phyloP scores from a whole-genome alignment of 1,140 invertebrate genomes.

The Ceratina calcarata region DNA sequence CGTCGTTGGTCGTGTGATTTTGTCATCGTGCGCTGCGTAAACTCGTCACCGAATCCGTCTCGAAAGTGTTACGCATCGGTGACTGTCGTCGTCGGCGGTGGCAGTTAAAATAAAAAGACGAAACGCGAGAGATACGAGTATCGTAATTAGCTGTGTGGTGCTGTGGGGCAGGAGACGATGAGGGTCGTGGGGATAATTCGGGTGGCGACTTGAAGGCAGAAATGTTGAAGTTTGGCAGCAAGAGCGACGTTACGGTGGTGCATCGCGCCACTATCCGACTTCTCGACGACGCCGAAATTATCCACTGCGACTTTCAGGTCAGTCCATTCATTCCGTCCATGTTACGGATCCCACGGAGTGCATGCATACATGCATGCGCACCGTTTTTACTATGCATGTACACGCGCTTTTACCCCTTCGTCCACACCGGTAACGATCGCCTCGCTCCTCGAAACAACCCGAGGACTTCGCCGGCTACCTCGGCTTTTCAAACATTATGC shows the following conservation, averaged over 20 bases:
- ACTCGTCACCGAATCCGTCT: slow-evolving; percentile 26
- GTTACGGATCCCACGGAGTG: too few relatives aligned
- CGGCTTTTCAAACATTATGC: neutral
- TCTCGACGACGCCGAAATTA: slow-evolving; percentile 95
- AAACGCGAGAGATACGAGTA: too few relatives aligned
- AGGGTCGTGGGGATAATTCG: slow-evolving; percentile 68
- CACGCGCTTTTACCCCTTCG: slow-evolving; percentile 41
- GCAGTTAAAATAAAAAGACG: neutral
- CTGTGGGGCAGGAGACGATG: slow-evolving; percentile 72
- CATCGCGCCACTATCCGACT: slow-evolving; percentile 96
- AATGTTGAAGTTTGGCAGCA: slow-evolving; percentile 89
- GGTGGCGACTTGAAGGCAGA: slow-evolving; percentile 73
- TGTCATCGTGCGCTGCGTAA: slow-evolving; percentile 47
- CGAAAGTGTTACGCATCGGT: slow-evolving; percentile 37
- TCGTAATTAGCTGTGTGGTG: slow-evolving; percentile 69
- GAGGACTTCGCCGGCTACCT: too few relatives aligned
- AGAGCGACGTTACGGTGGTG: slow-evolving; percentile 91
- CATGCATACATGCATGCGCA: neutral
- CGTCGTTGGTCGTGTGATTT: slow-evolving; percentile 41
- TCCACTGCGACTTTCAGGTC: slow-evolving; percentile 98
- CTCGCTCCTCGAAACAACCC: neutral
- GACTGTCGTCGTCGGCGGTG: slow-evolving; percentile 7
- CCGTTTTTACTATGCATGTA: neutral
- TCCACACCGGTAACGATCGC: slow-evolving; percentile 35
- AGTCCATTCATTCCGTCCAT: slow-evolving; percentile 55